Percentiles rank a stretch among this genome's conserved stretches.
These are phyloP conservation scores for Orchestia grillus DNA, from an alignment of 1,140 invertebrate species.

Conservation along the genomic window DNA sequence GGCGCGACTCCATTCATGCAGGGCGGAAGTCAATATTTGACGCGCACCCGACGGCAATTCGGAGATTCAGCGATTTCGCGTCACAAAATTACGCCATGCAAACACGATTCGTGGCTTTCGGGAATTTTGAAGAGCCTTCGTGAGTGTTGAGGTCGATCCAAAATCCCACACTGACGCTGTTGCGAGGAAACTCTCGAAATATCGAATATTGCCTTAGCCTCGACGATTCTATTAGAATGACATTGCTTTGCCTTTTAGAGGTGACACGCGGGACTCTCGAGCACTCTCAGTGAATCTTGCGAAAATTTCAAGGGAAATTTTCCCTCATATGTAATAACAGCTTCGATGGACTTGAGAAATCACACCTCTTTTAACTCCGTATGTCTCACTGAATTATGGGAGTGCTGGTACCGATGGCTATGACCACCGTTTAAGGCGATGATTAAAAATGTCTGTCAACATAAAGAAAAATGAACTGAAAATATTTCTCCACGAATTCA, in stretches of 20 bases:
- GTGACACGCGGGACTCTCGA: not conserved
- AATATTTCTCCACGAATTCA: no score
- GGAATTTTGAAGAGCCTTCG: conserved; percentile 17
- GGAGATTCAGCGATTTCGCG: not conserved
- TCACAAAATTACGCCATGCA: conserved; percentile 41
- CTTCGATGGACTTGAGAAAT: not conserved
- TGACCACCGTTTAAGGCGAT: not conserved
- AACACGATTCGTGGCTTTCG: conserved; percentile 40
- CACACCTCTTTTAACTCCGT: not conserved
- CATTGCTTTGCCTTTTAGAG: not conserved
- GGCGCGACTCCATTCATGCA: not conserved
- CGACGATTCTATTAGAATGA: not conserved
- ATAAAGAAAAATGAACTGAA: no score
- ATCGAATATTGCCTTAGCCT: not conserved
- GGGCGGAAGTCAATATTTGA: conserved; percentile 9
- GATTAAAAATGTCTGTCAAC: no score
- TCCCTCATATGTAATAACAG: not conserved
- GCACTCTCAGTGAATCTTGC: not conserved
- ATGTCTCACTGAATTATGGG: not conserved
- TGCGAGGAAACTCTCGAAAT: not conserved
- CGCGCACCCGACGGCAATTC: not conserved
- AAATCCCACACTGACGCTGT: not conserved
- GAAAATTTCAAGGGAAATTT: not conserved
- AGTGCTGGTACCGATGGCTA: not conserved
- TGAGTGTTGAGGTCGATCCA: conserved; percentile 8